phyloP scores from a whole-genome alignment of 2,797 vertebrate genomes.

The Tragopan temminckii region DNA sequence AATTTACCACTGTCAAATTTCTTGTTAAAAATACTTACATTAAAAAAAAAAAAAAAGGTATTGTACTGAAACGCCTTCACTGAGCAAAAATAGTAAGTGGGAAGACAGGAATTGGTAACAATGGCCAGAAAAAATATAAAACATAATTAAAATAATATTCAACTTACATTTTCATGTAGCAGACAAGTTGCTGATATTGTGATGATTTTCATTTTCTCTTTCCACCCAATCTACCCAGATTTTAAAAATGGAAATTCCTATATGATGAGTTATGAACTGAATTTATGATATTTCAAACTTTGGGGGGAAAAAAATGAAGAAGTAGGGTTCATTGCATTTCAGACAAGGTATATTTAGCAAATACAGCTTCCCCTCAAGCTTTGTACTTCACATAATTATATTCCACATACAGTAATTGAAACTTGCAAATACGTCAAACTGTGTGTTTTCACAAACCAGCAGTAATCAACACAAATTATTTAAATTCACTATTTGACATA shows the following conservation, averaged over 20 bases:
- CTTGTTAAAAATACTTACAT: not conserved
- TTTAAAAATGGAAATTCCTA: not conserved
- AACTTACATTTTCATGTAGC: not conserved
- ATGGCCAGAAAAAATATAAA: not conserved
- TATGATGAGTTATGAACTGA: not conserved
- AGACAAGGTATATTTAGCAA: conserved; percentile 22
- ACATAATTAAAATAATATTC: not conserved
- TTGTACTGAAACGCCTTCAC: not conserved
- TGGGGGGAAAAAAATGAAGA: fast-evolving
- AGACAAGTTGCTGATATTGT: not conserved
- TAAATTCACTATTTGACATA: conserved; percentile 80
- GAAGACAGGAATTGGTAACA: not conserved
- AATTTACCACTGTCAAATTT: not conserved
- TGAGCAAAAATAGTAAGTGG: not conserved
- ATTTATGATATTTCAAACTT: not conserved
- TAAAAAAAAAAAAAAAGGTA: not conserved
- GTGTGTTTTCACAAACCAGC: conserved; percentile 82
- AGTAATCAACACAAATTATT: conserved; percentile 83
- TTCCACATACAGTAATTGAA: conserved; percentile 74
- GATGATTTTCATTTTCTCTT: not conserved
- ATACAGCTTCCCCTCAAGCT: conserved; percentile 47
- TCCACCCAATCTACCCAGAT: not conserved
- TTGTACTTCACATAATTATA: conserved; percentile 72
- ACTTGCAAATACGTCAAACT: conserved; percentile 76
- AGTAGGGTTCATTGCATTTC: not conserved